These are phyloP conservation scores for Melanostoma scalare DNA, from an alignment of 2,888 invertebrate species.

Conservation along the genomic window DNA sequence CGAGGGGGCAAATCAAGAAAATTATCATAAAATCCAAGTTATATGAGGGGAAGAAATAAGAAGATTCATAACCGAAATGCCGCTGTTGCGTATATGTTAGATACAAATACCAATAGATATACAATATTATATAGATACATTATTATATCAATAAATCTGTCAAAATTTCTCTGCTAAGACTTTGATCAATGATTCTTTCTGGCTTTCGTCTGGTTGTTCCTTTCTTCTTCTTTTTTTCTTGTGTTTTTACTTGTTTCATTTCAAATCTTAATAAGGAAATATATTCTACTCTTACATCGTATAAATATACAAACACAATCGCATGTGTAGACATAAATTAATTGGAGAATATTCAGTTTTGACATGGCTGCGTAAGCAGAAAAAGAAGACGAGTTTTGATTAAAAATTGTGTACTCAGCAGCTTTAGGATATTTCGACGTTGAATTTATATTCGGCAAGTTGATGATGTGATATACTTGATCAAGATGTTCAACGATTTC, in stretches of 20 bases:
- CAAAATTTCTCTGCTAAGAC: constrained; percentile 69
- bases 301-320: constrained; percentile 11
- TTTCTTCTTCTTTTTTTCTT: background rate
- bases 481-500: constrained; percentile 14
- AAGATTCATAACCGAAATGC: constrained; percentile 68
- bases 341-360: constrained; percentile 61
- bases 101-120: constrained; percentile 5
- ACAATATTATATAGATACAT: constrained; percentile 52
- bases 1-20: constrained; percentile 59
- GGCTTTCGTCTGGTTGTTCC: constrained; percentile 29
- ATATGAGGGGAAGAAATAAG: constrained; percentile 37
- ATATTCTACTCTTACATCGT: background rate
- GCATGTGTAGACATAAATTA: constrained; percentile 58
- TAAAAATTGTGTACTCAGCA: constrained; percentile 43
- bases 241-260: constrained; percentile 41
- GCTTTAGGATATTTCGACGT: constrained; percentile 44
- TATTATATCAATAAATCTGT: constrained; percentile 72
- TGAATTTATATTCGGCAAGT: constrained; percentile 28
- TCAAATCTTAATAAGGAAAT: constrained; percentile 63
- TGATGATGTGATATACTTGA: background rate
- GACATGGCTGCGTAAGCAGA: constrained; percentile 55
- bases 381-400: constrained; percentile 47
- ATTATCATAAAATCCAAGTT: constrained; percentile 72
- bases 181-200: constrained; percentile 71
- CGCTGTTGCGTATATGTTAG: constrained; percentile 22